Base-by-base conservation (phyloP, 2,113 vertebrate genomes). In the Datnioides undecimradiatus region DNA sequence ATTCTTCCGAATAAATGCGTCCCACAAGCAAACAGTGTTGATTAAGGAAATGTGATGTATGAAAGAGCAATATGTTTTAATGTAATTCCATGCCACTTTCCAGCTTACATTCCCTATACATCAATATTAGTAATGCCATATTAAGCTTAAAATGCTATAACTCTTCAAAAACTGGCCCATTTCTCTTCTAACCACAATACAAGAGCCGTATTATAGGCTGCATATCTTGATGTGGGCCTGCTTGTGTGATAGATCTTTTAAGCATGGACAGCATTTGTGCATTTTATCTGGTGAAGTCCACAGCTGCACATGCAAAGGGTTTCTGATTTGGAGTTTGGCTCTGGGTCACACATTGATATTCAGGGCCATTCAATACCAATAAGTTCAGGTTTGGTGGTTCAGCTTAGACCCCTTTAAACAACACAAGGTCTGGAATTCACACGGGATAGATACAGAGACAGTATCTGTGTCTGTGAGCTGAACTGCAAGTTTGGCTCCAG, bases 271-370 rank as follows among this genome's bases (percentile, higher is more conserved):
- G 65, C 60, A 14, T 82, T 66, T 74, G 17, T 78, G 67, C 49
- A 31, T 80, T 80, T 54, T 13, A 75, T 83, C 66, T 57, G 31
- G 14, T 54, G 41, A 51, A 36, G 73, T 80, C 66, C 63, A 60
- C 72, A 55, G 69, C 45, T 31, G 48, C 43, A 73, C 49, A n/a
- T 36, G 87, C 60, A 29, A 19, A 36, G 73, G 49, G 66, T 87
- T 87, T 86, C 73, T 70, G 43, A 75, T 76, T 31, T 60, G 57
- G 48, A 77, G 65, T 88, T 79, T 87, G 79, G 69, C 86, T 78
- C 63, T 68, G 41, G 79, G 79, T 87, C 82, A 76, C 64, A 57
- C 73, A 82, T 91, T 85, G 66, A 88, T 82, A 90, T 89, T 88
- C 79, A 85, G 43, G 38, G 68, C 41, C 62, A 66, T 78, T 83